Base-by-base conservation (phyloP, 2,797 vertebrate species). In the Acanthurus lineatus region DNA sequence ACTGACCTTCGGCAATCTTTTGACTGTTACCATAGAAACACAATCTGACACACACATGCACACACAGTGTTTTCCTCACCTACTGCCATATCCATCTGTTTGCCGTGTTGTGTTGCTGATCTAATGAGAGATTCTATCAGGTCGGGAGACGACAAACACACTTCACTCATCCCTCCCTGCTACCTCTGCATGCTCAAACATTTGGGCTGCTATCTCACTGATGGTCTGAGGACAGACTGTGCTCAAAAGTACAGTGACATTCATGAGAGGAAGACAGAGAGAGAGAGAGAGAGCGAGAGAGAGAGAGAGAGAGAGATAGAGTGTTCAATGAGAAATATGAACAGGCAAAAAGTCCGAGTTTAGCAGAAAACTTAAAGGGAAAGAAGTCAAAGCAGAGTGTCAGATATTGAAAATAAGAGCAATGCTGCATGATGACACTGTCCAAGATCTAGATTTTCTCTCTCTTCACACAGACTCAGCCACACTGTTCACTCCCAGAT, bases 31-130 rank as follows among this genome's bases (percentile, higher is more conserved):
- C 86, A 90, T 89, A 82, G 89, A 47, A 90, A 90, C 86, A 54
- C 72, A 76, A 73, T 73, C 71, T 84, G 80, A 87, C 25, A 25
- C 25, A 25, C 25, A 25, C 25, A 25, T 25, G 25, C 63, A 69
- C 47, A 69, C 47, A 25, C 54, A 68, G 59, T 65, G 73, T 84
- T 71, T 69, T 71, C 62, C 73, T 85, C 86, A 86, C 67, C 82
- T 81, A 87, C 86, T 84, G 82, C 81, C 84, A 78, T 81, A 72
- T 87, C 86, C 86, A 86, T 93, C 92, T 92, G 88, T 84, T 89
- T 86, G 80, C 79, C 65, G 83, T 79, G 89, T 86, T 79, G 80
- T 83, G 82, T 75, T 73, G 76, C 76, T 62, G 63, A 84, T 83
- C 84, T 80, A 86, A 88, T 81, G 79, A 85, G 80, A 85, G 62